Percentiles rank a stretch among this genome's conserved stretches.
Conservation (phyloP, 2,113 vertebrate species). For the Sprattus sprattus region DNA sequence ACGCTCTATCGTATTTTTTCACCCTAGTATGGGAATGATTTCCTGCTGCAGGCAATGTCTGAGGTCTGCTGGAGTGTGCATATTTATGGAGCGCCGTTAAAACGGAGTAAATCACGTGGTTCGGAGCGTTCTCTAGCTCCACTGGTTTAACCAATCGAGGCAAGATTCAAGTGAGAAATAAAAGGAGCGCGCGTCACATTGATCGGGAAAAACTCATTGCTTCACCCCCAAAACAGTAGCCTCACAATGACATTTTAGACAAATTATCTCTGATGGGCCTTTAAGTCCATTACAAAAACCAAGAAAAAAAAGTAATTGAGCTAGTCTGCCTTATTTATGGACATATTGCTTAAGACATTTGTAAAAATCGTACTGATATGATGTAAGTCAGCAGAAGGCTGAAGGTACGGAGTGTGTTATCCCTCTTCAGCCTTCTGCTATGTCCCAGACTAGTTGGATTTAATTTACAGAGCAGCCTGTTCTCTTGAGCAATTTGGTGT, state of each 20-base stretch:
- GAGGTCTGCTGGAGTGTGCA: slow-evolving; percentile 44
- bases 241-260: not conserved
- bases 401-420: no score
- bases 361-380: no score
- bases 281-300: not conserved
- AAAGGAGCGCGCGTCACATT: not conserved
- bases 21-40: slow-evolving; percentile 32
- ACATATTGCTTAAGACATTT: no score
- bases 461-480: no score
- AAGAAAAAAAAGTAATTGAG: not conserved
- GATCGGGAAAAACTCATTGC: not conserved
- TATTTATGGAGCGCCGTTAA: slow-evolving; percentile 67
- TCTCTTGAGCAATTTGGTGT: no score
- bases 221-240: not conserved
- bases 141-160: not conserved
- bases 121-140: slow-evolving; percentile 21
- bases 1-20: not conserved
- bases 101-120: slow-evolving; percentile 65
- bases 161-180: not conserved
- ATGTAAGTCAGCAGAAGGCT: no score
- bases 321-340: no score
- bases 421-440: no score
- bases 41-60: slow-evolving; percentile 45
- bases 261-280: not conserved
- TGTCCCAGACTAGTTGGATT: no score